phyloP scores from a whole-genome alignment of 2,797 vertebrate genomes.

The Tympanoctomys barrerae region DNA sequence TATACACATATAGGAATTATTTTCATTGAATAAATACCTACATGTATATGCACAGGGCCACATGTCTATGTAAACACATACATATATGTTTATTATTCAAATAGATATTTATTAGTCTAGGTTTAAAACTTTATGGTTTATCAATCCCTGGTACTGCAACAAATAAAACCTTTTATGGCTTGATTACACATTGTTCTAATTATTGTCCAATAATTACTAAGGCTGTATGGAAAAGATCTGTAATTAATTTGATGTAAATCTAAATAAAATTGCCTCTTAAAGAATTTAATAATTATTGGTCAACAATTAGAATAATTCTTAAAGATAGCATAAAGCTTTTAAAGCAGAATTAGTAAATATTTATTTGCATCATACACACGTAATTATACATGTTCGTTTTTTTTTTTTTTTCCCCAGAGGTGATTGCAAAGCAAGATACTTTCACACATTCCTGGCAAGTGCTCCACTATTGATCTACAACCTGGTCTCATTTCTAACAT shows the following conservation, averaged over 20 bases:
- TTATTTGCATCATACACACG: no score
- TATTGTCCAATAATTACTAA: not conserved
- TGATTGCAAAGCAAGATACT: not conserved
- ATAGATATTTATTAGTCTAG: not conserved
- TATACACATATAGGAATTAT: no score
- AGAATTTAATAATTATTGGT: no score
- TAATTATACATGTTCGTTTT: not conserved
- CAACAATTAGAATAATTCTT: no score
- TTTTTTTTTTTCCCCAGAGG: not conserved
- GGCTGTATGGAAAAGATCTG: not conserved
- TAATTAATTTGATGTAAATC: no score
- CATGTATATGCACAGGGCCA: not conserved
- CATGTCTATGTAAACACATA: no score
- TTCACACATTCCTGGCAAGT: not conserved
- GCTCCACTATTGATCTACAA: not conserved
- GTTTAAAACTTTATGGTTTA: not conserved
- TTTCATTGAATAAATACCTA: no score
- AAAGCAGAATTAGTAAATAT: no score
- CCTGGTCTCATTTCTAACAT: not conserved
- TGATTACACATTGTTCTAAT: not conserved
- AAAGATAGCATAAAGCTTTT: no score
- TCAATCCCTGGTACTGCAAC: no score
- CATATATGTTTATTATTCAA: not conserved
- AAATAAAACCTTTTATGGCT: not conserved
- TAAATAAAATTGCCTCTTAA: no score